Evolutionary conservation across 2,113 vertebrate genomes (phyloP), one percentile per base, ranked within the genome.

Genomic region (Arizona elegans): DNA sequence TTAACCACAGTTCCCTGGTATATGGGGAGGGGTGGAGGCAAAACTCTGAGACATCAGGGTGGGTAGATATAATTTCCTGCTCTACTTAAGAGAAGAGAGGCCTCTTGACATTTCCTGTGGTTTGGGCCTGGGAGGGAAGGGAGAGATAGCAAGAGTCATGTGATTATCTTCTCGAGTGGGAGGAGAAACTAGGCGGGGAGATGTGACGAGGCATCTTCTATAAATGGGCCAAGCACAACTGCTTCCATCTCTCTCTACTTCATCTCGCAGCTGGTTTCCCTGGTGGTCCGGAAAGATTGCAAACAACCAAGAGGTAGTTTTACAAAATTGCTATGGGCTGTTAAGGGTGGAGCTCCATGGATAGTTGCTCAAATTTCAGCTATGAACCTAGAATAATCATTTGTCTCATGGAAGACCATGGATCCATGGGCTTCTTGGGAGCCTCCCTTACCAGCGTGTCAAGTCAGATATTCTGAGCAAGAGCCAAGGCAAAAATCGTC

Each of bases 51-150:
- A 47, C 55, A 24, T 43, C 24, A 7, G 43, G 23, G 43, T 54
- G 24, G 26, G 4, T 52, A 50, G 43, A 56, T 87, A 81, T 85
- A 90, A 90, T 87, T 90, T 90, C 92, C 92, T 93, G 81, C 47
- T 89, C 89, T 58, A 65, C 75, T 93, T 90, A 4, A 59, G 29
- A 86, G 55, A 86, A 86, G 75, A 85, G 87, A 93, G 92, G 92
- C 92, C 92, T 90, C 92, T 90, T 90, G 62, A 75, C 89, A 21
- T 43, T 93, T 93, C 92, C 92, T 93, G 92, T 93, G 92, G 92
- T 93, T 93, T 90, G 89, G 88, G 81, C 23, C 81, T 90, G 56
- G 89, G 89, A 93, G 81, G 92, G 89, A 93, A 58, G 56, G 23
- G 55, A 54, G 13, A 90, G 92, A 93, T 93, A 93, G 92, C 56